phyloP scores from a whole-genome alignment of 2,888 invertebrate genomes.

The Conops quadrifasciatus region DNA sequence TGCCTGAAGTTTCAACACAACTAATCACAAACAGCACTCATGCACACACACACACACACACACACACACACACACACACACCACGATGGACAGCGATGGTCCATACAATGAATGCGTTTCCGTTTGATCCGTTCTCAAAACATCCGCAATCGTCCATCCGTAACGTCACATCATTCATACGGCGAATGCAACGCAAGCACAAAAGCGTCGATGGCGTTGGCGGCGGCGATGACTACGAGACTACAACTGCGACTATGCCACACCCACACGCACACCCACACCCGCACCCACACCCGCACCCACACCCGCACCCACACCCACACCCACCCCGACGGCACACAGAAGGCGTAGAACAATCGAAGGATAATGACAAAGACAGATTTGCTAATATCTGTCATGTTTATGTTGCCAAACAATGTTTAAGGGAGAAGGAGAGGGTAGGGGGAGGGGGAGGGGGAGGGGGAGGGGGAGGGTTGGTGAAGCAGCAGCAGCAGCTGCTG shows the following conservation, averaged over 20 bases:
- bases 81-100: slow-evolving; percentile 5
- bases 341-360: slow-evolving; percentile 57
- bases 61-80: no score
- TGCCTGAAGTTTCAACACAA: slow-evolving; percentile 39
- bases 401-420: slow-evolving; percentile 48
- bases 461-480: slow-evolving; percentile 6
- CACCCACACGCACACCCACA: no score
- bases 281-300: no score
- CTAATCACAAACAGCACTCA: slow-evolving; percentile 44
- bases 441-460: slow-evolving; percentile 7
- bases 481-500: slow-evolving; percentile 26
- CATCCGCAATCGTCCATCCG: slow-evolving; percentile 43
- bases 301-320: no score
- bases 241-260: no score
- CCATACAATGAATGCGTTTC: background rate
- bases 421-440: background rate
- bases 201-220: no score
- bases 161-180: slow-evolving; percentile 8
- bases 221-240: no score
- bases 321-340: slow-evolving; percentile 10
- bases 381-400: slow-evolving; percentile 65
- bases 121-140: slow-evolving; percentile 35
- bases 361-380: slow-evolving; percentile 66
- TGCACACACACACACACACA: no score
- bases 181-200: slow-evolving; percentile 21